phyloP scores from a whole-genome alignment of 2,888 invertebrate genomes.

The Hemaris fuciformis region DNA sequence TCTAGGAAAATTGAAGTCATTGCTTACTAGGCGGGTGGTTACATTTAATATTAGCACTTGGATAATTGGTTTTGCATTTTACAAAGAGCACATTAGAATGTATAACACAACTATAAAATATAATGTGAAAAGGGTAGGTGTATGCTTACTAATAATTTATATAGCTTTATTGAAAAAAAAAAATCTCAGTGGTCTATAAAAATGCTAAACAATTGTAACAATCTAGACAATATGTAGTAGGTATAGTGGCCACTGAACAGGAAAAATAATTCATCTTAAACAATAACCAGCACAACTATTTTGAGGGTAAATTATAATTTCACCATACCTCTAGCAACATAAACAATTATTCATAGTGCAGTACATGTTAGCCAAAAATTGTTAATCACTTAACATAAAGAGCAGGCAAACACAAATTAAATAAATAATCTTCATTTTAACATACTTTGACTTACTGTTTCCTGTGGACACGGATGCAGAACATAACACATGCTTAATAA shows the following conservation, averaged over 20 bases:
- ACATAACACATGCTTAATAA: constrained; percentile 80
- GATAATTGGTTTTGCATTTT: neutral
- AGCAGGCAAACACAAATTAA: constrained; percentile 63
- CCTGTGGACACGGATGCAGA: constrained; percentile 84
- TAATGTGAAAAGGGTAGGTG: neutral
- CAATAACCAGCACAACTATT: constrained; percentile 1
- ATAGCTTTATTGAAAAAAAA: neutral
- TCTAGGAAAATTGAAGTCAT: neutral
- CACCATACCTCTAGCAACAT: constrained; percentile 53
- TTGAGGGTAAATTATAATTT: constrained; percentile 27
- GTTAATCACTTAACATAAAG: constrained; percentile 64
- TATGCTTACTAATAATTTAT: neutral
- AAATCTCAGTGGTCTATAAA: neutral
- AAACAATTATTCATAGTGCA: constrained; percentile 50
- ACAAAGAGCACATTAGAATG: neutral
- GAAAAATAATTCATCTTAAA: constrained; percentile 45
- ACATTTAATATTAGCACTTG: neutral
- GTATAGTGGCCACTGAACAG: constrained; percentile 31
- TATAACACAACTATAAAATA: neutral
- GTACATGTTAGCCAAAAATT: constrained; percentile 75
- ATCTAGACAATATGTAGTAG: neutral
- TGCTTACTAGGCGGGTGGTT: neutral
- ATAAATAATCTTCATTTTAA: constrained; percentile 58
- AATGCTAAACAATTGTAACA: neutral
- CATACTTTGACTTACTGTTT: constrained; percentile 88